Evolutionary conservation across 2,797 vertebrate genomes (phyloP).

Genomic region (Pteropus rufus): DNA sequence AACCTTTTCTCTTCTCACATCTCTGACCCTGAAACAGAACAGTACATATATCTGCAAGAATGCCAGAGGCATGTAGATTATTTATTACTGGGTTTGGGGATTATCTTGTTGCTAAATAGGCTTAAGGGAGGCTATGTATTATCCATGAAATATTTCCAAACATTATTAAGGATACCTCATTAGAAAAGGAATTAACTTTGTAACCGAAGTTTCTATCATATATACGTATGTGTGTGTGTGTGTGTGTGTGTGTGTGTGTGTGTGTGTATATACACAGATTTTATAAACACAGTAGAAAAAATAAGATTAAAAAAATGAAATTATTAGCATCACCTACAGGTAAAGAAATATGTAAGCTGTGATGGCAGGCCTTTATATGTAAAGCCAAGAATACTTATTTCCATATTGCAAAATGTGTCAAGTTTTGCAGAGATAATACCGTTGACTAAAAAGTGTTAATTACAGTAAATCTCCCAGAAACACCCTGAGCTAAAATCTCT

Average conservation of each 20-base stretch:
- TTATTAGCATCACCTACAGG: conserved; percentile 32
- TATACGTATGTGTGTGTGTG: not conserved
- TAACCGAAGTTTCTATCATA: not conserved
- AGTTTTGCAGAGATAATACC: conserved; percentile 41
- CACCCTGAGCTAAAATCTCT: not conserved
- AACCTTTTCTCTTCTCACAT: not conserved
- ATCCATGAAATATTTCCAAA: not conserved
- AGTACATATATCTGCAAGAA: not conserved
- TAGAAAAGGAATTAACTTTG: not conserved
- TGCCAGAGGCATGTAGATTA: not conserved
- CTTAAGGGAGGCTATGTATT: not conserved
- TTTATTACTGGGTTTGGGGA: not conserved
- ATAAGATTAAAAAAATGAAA: not conserved
- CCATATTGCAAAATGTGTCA: conserved; percentile 35
- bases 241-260: too few species aligned
- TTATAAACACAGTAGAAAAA: conserved; percentile 17
- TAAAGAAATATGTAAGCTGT: conserved; percentile 4
- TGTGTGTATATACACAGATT: not conserved
- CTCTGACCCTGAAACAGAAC: not conserved
- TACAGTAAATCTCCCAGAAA: conserved; percentile 42
- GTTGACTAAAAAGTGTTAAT: conserved; percentile 49
- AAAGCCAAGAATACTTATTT: conserved; percentile 46
- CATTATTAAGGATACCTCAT: not conserved
- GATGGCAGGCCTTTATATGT: not conserved
- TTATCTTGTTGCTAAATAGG: not conserved